A percentile compares a stretch with the other conserved stretches of the same genome.
Evolutionary conservation across 2,888 invertebrate genomes (phyloP).

Genomic region (Andrena haemorrhoa): DNA sequence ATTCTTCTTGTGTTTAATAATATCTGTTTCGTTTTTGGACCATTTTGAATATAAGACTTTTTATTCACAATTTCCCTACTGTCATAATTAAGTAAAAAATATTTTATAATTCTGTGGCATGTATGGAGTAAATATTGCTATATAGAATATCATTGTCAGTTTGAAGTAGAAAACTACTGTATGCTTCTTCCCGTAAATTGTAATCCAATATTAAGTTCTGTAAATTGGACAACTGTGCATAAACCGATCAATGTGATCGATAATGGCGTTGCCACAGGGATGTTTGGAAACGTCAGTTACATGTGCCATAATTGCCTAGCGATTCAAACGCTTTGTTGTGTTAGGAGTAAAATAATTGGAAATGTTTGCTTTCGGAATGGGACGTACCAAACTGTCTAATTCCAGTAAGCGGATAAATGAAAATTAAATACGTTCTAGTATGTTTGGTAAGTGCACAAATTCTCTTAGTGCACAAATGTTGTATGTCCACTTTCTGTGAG

Average conservation of each 20-base stretch:
- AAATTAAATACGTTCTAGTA: neutral
- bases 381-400: slow-evolving; percentile 1
- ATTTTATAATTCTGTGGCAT: neutral
- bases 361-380: neutral
- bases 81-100: too few relatives aligned
- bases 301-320: slow-evolving; percentile 49
- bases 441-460: neutral
- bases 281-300: slow-evolving; percentile 60
- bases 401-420: neutral
- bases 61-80: too few relatives aligned
- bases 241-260: slow-evolving; percentile 46
- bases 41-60: too few relatives aligned
- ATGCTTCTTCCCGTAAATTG: neutral
- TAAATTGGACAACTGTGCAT: slow-evolving; percentile 32
- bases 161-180: neutral
- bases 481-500: too few relatives aligned
- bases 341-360: slow-evolving; percentile 1
- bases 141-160: neutral
- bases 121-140: neutral
- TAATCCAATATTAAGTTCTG: slow-evolving; percentile 19
- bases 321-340: slow-evolving; percentile 17
- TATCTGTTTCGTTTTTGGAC: too few relatives aligned
- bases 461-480: too few relatives aligned
- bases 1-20: too few relatives aligned
- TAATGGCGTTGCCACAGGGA: slow-evolving; percentile 44